Evolutionary conservation across 37 sponge, comb jelly and placozoan species (phyloP), one percentile per base, ranked within the genome.

Genomic region (Trichoplax adhaerens): DNA sequence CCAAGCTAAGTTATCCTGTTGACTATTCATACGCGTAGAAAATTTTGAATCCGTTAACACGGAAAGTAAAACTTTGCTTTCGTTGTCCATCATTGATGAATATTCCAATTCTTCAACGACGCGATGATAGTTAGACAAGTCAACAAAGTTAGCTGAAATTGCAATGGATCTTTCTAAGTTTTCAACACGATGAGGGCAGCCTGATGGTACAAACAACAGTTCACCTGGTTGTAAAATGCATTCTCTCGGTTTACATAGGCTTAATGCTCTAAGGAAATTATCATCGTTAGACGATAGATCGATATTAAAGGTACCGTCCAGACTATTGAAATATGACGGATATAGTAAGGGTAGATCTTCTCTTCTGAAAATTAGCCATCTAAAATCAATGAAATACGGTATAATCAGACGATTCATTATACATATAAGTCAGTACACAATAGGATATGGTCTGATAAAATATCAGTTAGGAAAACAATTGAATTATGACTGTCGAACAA

Each of bases 141-240:
- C 76, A 4, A 88, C 82, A 75, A 84, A 84, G 62, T 88, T 88
- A 4, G 86, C 79, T 7, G 89, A 88, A 10, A 88, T 85, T 62
- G 89, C 89, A 12, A 88, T 62, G 1, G 89, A 81, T 47, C 55
- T 65, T 47, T 77, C 78, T 48, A 88, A 48, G 70, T 84, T 88
- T 5, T 88, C 82, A 2, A 88, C 89, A 53, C 75, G 79, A 57
- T 88, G 89, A 1, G 89, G 82, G 48, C 76, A 88, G 8, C 85
- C 85, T 2, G 86, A 65, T 68, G 89, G 89, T 1, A 88, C 89
- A 70, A 84, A 84, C 51, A 88, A 71, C 51, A 84, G 53, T 60
- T 88, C 89, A 12, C 89, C 89, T 60, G 89, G 72, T 58, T 77
- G 47, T n/a, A 88, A 69, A 55, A 70, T 65, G 63, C 82, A 81